phyloP scores from a whole-genome alignment of 1,140 invertebrate species.

The Arctopsyche grandis region DNA sequence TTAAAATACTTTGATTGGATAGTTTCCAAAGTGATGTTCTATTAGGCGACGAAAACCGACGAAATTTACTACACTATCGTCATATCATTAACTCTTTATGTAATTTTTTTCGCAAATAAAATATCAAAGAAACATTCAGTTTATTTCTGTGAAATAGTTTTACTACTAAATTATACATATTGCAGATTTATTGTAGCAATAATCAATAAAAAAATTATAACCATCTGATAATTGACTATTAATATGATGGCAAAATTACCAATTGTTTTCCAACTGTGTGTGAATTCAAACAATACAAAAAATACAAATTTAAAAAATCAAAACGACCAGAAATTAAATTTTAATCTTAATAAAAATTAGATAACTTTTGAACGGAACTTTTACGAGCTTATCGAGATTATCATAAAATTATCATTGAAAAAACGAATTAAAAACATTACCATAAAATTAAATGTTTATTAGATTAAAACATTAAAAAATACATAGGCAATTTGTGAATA shows the following conservation, averaged over 20 bases:
- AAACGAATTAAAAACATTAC: not conserved
- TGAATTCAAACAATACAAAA: no score
- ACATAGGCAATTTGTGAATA: not conserved
- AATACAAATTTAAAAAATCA: no score
- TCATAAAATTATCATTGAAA: conserved; percentile 18
- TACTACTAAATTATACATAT: no score
- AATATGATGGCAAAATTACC: no score
- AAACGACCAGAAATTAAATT: no score
- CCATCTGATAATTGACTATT: no score
- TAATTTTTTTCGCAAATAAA: not conserved
- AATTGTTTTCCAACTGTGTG: no score
- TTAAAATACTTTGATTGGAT: not conserved
- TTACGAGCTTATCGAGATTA: conserved; percentile 1
- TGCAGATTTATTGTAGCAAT: no score
- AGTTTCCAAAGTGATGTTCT: not conserved
- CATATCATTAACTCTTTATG: not conserved
- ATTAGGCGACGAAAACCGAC: conserved; percentile 14
- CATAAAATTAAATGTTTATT: conserved; percentile 10
- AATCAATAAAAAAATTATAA: no score
- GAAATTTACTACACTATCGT: conserved; percentile 5
- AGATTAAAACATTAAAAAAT: conserved; percentile 14
- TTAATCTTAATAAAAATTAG: no score
- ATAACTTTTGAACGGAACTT: not conserved
- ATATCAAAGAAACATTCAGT: not conserved
- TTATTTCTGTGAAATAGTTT: no score